Evolutionary conservation across 2,797 vertebrate species (phyloP), one percentile per base, ranked within the genome.

Genomic region (Hydrocynus forskahlii): DNA sequence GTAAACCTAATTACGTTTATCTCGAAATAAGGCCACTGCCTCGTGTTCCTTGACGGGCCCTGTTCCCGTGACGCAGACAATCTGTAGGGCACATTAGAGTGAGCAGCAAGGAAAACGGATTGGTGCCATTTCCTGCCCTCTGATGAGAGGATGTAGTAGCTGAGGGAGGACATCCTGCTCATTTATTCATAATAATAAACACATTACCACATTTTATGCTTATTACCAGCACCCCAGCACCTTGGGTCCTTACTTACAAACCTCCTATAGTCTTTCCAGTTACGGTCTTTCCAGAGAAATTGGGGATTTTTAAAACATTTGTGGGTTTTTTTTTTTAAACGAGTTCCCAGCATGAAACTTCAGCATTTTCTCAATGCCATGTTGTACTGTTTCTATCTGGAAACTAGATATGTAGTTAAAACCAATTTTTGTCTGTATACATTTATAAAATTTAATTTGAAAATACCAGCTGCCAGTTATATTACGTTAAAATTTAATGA

Each of bases 91-190:
- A 45, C 14, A 54, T 80, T 80, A 68, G 54, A 76, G 50, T 71
- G 69, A 82, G 75, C 85, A 79, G 69, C 70, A 76, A 81, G 81
- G 74, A 84, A 88, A 84, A 80, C 70, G 70, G 83, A 86, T 81
- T 75, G 52, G 64, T 76, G 85, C 59, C 71, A 82, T 85, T 91
- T 92, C 89, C 88, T 76, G 55, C 78, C 85, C 86, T 81, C 79
- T 83, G 83, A 85, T 87, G 79, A 86, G 21, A 77, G 84, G 81
- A 90, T 79, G 80, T 82, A 79, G 87, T 88, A 87, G 87, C 77
- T 81, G 81, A 84, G 89, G 83, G 87, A 88, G 90, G 87, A 92
- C 85, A 86, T 93, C 91, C 89, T 92, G 89, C 84, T 83, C 79
- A 7, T 64, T 14, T 74, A 87, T 62, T 21, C n/a, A 13, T 13